phyloP scores from a whole-genome alignment of 1,140 invertebrate genomes.

The Xylocopa sonorina region DNA sequence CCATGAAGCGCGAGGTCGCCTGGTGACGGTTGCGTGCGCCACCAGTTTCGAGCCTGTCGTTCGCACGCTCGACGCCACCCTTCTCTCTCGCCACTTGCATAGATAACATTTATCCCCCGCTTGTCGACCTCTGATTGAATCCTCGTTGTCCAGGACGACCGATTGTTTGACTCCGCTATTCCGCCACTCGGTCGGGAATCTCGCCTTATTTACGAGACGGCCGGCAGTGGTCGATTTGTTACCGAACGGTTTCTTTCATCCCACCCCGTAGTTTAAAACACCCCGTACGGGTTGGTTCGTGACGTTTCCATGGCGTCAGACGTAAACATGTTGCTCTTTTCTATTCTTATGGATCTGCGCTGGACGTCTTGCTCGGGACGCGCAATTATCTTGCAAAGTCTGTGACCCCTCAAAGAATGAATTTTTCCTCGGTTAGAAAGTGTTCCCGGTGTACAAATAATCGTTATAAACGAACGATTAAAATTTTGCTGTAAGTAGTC shows the following conservation, averaged over 20 bases:
- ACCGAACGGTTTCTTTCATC: not conserved
- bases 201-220: slow-evolving; percentile 36
- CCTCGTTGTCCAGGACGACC: slow-evolving; percentile 67
- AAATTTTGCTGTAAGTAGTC: no score
- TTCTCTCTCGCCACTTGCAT: slow-evolving; percentile 71
- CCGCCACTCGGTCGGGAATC: slow-evolving; percentile 28
- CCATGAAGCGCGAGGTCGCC: slow-evolving; percentile 78
- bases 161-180: slow-evolving; percentile 62
- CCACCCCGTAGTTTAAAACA: slow-evolving; percentile 8
- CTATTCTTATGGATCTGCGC: not conserved
- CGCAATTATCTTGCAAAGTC: not conserved
- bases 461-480: no score
- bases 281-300: slow-evolving; percentile 11
- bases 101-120: slow-evolving; percentile 77
- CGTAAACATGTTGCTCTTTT: not conserved
- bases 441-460: no score
- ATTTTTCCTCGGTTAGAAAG: no score
- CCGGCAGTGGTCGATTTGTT: not conserved
- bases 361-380: not conserved
- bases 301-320: slow-evolving; percentile 13
- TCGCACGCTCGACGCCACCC: slow-evolving; percentile 73
- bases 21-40: slow-evolving; percentile 76
- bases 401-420: not conserved
- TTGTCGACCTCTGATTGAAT: slow-evolving; percentile 77
- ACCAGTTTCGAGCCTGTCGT: slow-evolving; percentile 74